phyloP scores from a whole-genome alignment of 2,113 vertebrate genomes.

The Pionites leucogaster region DNA sequence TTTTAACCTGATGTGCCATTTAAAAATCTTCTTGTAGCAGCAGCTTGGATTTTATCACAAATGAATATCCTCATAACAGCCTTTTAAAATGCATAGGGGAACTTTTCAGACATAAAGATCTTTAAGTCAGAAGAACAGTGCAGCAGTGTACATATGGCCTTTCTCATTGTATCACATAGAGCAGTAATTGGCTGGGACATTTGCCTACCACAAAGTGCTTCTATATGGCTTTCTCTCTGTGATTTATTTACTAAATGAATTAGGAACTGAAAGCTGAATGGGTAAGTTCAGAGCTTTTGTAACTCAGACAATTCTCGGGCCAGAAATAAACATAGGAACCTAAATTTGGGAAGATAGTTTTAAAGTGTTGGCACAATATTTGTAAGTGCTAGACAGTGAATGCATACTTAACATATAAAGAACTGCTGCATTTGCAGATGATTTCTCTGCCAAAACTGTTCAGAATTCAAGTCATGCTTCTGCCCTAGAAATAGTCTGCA shows the following conservation, averaged over 20 bases:
- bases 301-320: not conserved
- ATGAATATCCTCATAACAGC: conserved; percentile 2
- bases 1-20: conserved; percentile 9
- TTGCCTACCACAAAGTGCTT: not conserved
- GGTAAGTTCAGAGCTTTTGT: not conserved
- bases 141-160: not conserved
- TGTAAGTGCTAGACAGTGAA: not conserved
- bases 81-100: conserved; percentile 37
- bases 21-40: not conserved
- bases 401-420: not conserved
- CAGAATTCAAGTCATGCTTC: not conserved
- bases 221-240: not conserved
- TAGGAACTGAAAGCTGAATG: not conserved
- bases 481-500: not conserved
- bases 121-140: conserved; percentile 4
- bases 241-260: conserved; percentile 14
- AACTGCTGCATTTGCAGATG: not conserved
- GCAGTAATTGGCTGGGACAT: conserved; percentile 1
- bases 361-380: not conserved
- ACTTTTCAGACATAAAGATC: conserved; percentile 14
- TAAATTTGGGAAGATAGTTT: not conserved
- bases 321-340: not conserved
- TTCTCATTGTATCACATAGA: not conserved
- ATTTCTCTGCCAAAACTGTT: not conserved
- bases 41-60: conserved; percentile 47